Base-by-base conservation (phyloP, 2,113 vertebrate species). In the Python bivittatus region DNA sequence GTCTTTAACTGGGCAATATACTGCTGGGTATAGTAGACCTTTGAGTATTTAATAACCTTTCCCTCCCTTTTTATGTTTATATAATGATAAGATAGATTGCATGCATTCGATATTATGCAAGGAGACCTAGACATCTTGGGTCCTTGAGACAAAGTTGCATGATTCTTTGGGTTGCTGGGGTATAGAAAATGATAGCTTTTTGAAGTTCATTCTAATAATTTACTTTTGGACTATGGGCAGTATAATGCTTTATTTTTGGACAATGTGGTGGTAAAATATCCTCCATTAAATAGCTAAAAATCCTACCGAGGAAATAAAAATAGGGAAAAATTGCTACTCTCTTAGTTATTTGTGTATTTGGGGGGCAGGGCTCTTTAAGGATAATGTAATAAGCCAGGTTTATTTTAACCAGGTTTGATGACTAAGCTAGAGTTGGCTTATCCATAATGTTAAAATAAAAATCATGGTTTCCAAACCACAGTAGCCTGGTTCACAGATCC, bases 1-100 rank as follows among this genome's bases (percentile, higher is more conserved):
- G 56, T 38, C 3, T 84, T 23, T 38, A 6, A 52, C 27, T 0
- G 8, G 4, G 12, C 7, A 17, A 38, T 53, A 33, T 8, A 2
- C 0, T 44, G 7, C 2, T 54, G 52, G 1, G 0, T 9, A 68
- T 3, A 23, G 3, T 29, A 22, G 52, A 58, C 0, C 1, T 52
- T 23, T 85, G 6, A 84, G 6, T 10, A 58, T 0, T 58, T n/a
- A 38, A 56, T 25, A 38, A 38, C 4, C 15, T 33, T 38, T 22
- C 13, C 22, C 58, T 20, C 13, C 8, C 56, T 48, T 48, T 48
- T 13, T 52, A 48, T n/a, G 27, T n/a, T n/a, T 29, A 48, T 60
- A 61, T 64, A 48, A 61, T n/a, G 15, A 52, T 64, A 29, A 20
- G 7, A 17, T 20, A 13, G 27, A 29, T 20, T 48, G 27, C 0